These are phyloP conservation scores for Andrena camellia DNA, from an alignment of 2,888 invertebrate species.

Conservation along the genomic window DNA sequence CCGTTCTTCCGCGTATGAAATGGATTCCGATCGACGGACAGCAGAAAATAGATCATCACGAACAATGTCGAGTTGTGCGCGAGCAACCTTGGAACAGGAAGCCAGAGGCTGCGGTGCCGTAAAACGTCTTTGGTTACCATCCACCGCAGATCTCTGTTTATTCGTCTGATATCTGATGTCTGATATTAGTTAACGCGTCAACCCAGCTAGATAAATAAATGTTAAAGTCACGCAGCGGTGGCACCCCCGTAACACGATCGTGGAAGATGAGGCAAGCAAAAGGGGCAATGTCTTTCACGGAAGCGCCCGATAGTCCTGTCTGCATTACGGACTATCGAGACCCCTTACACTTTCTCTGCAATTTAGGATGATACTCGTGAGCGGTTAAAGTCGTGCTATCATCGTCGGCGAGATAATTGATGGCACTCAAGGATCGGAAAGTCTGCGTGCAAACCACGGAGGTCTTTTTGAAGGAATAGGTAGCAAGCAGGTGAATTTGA, in stretches of 20 bases:
- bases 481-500: no score
- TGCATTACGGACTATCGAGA: slow-evolving; percentile 3
- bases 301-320: slow-evolving; percentile 28
- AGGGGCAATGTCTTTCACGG: slow-evolving; percentile 42
- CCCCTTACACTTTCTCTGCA: slow-evolving; percentile 38
- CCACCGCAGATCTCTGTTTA: slow-evolving; percentile 74
- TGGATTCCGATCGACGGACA: slow-evolving; percentile 68
- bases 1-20: slow-evolving; percentile 73
- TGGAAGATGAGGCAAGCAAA: slow-evolving; percentile 37
- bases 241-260: slow-evolving; percentile 59
- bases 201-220: slow-evolving; percentile 64
- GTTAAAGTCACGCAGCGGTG: slow-evolving; percentile 49
- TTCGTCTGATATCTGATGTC: slow-evolving; percentile 65
- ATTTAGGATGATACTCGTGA: slow-evolving; percentile 28
- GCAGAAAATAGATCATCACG: slow-evolving; percentile 69
- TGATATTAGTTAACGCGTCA: slow-evolving; percentile 73
- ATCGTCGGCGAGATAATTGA: slow-evolving; percentile 8
- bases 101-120: slow-evolving; percentile 70
- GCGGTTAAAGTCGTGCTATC: background rate
- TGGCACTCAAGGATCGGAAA: background rate
- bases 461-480: no score
- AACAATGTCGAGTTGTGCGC: slow-evolving; percentile 54
- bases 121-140: slow-evolving; percentile 75
- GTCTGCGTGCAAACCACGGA: background rate
- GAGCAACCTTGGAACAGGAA: slow-evolving; percentile 75